Conservation (phyloP, 2,888 invertebrate species). For the Melipona bicolor region DNA sequence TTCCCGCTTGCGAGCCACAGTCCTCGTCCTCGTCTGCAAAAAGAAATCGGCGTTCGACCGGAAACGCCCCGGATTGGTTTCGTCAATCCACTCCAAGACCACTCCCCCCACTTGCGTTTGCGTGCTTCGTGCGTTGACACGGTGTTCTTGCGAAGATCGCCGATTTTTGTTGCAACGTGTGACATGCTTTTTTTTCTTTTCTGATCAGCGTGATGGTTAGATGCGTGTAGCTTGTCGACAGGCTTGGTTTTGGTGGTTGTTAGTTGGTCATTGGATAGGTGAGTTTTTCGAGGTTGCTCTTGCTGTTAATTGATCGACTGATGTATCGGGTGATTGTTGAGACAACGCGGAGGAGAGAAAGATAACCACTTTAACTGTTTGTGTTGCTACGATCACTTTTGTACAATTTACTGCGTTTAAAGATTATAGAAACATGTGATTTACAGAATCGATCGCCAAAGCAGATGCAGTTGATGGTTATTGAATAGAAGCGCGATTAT, state of each 20-base stretch:
- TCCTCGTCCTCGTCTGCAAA: constrained; percentile 87
- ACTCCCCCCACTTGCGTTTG: neutral
- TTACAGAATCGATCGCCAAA: no score
- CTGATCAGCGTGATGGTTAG: neutral
- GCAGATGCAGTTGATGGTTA: no score
- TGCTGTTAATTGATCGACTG: neutral
- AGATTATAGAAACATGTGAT: no score
- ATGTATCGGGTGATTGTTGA: neutral
- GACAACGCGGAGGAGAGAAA: neutral
- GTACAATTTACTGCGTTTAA: no score
- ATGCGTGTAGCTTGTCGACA: neutral
- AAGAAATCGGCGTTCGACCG: constrained; percentile 52
- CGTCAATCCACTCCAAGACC: constrained; percentile 11
- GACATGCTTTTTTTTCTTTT: neutral
- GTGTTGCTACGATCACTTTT: no score
- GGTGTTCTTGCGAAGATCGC: neutral
- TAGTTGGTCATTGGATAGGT: neutral
- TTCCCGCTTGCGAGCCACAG: constrained; percentile 70
- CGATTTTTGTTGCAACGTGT: neutral
- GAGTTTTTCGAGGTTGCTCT: neutral
- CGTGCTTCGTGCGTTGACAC: neutral
- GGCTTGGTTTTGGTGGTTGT: neutral
- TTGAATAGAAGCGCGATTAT: no score
- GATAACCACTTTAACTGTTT: neutral
- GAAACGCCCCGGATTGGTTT: constrained; percentile 18